A percentile compares a stretch with the other conserved stretches of the same genome.
Conservation (phyloP, 2,888 invertebrate genomes). For the Zonitis immaculata region DNA sequence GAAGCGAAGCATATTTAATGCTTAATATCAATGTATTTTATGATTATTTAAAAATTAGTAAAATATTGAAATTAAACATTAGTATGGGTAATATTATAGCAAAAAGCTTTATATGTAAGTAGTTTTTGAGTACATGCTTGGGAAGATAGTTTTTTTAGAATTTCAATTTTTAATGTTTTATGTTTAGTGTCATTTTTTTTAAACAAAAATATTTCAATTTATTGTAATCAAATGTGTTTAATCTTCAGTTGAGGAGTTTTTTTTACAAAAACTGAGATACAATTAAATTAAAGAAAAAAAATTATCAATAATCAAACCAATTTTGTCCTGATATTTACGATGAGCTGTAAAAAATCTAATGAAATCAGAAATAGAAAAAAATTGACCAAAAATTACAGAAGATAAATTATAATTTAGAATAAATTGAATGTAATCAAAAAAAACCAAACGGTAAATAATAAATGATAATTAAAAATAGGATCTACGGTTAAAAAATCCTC, state of each 20-base stretch:
- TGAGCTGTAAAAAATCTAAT: not conserved
- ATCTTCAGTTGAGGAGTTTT: conserved; percentile 18
- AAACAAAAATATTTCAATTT: conserved; percentile 43
- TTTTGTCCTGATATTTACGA: not conserved
- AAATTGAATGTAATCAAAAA: not conserved
- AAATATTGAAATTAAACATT: not conserved
- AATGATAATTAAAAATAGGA: conserved; percentile 3
- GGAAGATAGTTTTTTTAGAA: conserved; percentile 39
- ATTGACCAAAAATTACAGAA: not conserved
- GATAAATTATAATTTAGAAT: not conserved
- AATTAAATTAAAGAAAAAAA: not conserved
- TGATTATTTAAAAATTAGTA: conserved; percentile 4
- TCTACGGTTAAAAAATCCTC: conserved; percentile 6
- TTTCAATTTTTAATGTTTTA: conserved; percentile 39
- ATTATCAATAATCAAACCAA: not conserved
- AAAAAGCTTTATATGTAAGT: conserved; percentile 15
- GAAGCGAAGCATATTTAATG: conserved; percentile 17
- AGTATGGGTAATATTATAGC: conserved; percentile 3
- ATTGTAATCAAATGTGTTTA: conserved; percentile 37
- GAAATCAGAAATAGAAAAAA: not conserved
- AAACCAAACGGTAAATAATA: not conserved
- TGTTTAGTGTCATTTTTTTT: conserved; percentile 45
- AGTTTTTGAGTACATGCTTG: conserved; percentile 31
- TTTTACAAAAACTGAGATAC: not conserved
- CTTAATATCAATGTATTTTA: conserved; percentile 9